Conservation (phyloP, 2,888 invertebrate genomes). For the Diabrotica balteata region DNA sequence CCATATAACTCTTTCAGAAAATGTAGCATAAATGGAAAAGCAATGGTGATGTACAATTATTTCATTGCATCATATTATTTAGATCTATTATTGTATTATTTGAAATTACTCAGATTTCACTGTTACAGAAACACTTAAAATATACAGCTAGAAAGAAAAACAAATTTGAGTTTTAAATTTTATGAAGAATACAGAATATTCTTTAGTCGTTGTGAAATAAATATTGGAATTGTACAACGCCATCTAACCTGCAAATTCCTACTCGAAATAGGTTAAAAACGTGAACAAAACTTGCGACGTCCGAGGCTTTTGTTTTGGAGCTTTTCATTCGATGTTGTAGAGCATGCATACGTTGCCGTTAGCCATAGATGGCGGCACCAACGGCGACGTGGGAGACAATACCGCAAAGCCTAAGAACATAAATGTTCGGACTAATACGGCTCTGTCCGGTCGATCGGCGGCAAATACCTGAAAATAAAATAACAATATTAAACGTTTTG, state of each 20-base stretch:
- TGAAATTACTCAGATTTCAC: too few species aligned
- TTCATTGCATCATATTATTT: too few species aligned
- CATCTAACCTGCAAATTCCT: constrained; percentile 6
- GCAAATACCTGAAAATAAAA: constrained; percentile 52
- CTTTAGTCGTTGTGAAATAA: too few species aligned
- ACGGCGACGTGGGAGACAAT: constrained; percentile 80
- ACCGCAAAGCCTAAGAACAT: constrained; percentile 96
- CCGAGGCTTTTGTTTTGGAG: constrained; percentile 51
- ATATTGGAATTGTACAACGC: not conserved
- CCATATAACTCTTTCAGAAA: too few species aligned
- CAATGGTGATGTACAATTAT: too few species aligned
- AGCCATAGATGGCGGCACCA: constrained; percentile 69
- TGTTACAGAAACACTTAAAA: too few species aligned
- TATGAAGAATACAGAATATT: too few species aligned
- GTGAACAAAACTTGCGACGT: constrained; percentile 44
- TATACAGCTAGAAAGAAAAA: too few species aligned
- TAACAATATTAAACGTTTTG: too few species aligned
- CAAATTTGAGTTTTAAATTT: too few species aligned
- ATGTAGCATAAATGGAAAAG: too few species aligned
- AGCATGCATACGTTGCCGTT: constrained; percentile 59
- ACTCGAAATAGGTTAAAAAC: constrained; percentile 4
- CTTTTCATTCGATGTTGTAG: constrained; percentile 60
- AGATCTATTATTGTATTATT: too few species aligned
- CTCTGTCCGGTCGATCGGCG: constrained; percentile 78
- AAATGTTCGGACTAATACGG: constrained; percentile 90